Evolutionary conservation across 2,113 vertebrate genomes (phyloP).

Genomic region (Pavo muticus): DNA sequence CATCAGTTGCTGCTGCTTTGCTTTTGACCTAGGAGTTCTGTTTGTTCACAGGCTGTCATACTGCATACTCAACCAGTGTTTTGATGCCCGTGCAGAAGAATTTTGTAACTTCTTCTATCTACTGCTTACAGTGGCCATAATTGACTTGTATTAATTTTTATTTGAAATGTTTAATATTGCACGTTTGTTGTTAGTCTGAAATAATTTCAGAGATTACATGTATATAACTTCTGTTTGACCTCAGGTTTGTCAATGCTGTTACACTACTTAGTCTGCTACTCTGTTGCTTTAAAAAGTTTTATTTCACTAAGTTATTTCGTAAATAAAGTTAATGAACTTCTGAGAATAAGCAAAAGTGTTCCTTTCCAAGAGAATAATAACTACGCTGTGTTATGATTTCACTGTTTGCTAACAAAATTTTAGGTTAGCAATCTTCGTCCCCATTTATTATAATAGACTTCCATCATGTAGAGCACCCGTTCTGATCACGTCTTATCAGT

Average conservation of each 20-base stretch:
- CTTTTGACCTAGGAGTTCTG: too few relatives aligned
- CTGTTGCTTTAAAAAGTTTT: neutral
- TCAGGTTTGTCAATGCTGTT: neutral
- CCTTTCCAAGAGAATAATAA: neutral
- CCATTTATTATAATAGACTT: neutral
- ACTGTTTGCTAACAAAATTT: neutral
- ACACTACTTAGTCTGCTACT: neutral
- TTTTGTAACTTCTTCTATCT: neutral
- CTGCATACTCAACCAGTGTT: neutral
- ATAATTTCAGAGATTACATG: neutral
- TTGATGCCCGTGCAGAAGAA: neutral
- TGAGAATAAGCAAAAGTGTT: neutral
- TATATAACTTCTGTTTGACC: neutral
- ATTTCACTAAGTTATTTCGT: neutral
- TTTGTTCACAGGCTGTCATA: neutral
- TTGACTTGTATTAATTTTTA: neutral
- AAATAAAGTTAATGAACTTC: conserved; percentile 1
- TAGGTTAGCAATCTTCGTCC: neutral
- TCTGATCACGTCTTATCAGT: neutral
- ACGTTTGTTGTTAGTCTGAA: neutral
- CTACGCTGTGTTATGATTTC: neutral
- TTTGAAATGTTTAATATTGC: neutral
- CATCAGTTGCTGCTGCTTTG: neutral
- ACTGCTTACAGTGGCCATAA: neutral
- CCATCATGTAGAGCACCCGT: neutral